Conservation (phyloP, 2,113 vertebrate genomes). For the Elaphurus davidianus region DNA sequence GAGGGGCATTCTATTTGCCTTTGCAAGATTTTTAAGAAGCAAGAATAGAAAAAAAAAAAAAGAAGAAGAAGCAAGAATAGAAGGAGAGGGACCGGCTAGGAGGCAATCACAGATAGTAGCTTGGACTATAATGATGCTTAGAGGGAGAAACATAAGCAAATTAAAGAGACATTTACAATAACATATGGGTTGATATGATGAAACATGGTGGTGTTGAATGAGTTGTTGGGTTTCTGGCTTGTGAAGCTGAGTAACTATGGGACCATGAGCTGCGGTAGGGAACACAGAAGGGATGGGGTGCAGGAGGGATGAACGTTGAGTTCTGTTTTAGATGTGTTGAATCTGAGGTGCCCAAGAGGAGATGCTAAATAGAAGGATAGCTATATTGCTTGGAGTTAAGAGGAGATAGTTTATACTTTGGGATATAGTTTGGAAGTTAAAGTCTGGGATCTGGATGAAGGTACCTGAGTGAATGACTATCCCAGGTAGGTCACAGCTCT, state of each 20-base stretch:
- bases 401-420: neutral
- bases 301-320: neutral
- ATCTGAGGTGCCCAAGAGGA: neutral
- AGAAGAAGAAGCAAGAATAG: neutral
- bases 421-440: neutral
- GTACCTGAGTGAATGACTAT: neutral
- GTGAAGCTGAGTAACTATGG: neutral
- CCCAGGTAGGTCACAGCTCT: neutral
- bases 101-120: neutral
- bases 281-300: neutral
- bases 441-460: neutral
- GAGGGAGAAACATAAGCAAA: neutral
- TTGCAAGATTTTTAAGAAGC: neutral
- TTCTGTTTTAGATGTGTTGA: neutral
- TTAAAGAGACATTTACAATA: neutral
- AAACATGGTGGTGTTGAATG: neutral
- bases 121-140: neutral
- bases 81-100: neutral
- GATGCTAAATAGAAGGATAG: neutral
- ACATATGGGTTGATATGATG: neutral
- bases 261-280: neutral
- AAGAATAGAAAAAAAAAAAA: too few species aligned
- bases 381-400: neutral
- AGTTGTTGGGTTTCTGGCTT: neutral
- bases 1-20: neutral